These are phyloP conservation scores for Chrysaora quinquecirrha DNA, from an alignment of 30 jellyfish, hydroid and myxozoan species.

Conservation along the genomic window DNA sequence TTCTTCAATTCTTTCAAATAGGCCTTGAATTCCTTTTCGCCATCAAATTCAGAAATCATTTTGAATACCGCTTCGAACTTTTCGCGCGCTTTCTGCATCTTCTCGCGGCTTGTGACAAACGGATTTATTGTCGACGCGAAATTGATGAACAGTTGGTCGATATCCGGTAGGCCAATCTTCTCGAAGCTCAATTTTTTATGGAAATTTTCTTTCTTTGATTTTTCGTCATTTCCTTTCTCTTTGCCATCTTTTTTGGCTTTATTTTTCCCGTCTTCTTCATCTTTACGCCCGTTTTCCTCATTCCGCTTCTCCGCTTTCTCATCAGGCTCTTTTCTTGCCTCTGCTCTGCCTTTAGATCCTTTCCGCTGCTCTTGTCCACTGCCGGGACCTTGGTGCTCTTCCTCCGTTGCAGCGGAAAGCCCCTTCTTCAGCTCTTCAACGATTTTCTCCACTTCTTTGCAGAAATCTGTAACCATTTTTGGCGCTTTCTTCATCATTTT, in stretches of 20 bases:
- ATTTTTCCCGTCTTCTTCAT: too few species aligned
- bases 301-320: background rate
- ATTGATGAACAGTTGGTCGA: constrained; percentile 26
- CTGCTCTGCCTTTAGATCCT: background rate
- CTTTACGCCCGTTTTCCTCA: too few species aligned
- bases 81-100: constrained; percentile 19
- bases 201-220: background rate
- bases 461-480: constrained; percentile 35
- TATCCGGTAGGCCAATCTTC: constrained; percentile 23
- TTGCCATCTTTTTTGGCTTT: background rate
- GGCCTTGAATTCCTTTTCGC: constrained; percentile 17
- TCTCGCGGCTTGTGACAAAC: constrained; percentile 26
- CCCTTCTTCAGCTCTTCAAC: constrained; percentile 7
- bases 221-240: background rate
- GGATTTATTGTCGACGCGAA: constrained; percentile 41
- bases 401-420: background rate
- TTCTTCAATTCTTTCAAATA: constrained; percentile 26
- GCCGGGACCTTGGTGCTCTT: background rate
- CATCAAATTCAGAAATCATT: constrained; percentile 11
- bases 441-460: constrained; percentile 21
- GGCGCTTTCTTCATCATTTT: constrained; percentile 29
- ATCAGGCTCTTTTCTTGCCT: background rate
- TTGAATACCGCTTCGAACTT: constrained; percentile 11
- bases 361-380: background rate
- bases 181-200: constrained; percentile 32